Base-by-base conservation (phyloP, 2,888 invertebrate genomes). In the Drosophila histrio region DNA sequence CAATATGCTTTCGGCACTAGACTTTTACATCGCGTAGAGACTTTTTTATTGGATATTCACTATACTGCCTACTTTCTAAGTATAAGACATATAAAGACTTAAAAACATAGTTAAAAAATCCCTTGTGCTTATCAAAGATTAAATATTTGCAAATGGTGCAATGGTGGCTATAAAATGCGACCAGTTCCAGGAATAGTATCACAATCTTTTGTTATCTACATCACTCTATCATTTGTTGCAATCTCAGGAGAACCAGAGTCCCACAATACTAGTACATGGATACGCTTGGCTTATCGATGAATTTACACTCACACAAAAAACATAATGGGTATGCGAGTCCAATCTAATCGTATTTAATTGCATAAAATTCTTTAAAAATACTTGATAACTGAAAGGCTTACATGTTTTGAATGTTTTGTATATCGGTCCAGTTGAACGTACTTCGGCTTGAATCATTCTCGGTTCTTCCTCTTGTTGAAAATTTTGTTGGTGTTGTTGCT, bases 341-440 rank as follows among this genome's bases (percentile, higher is more conserved):
- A 52, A 26, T 52, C 69, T 69, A 17, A 69, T 61, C 69, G 41
- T 1, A 0, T 8, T 22, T 17, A 5, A 17, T n/a, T 24, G n/a
- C 24, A 5, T 3, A 43, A 24, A 13, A 3, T 2, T 6, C 15
- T 7, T 1, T 1, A 4, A 22, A 22, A 22, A 34, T 49, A 22
- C 9, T 6, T 13, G 8, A 15, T 6, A 3, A n/a, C 8, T 15
- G 36, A 9, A 17, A 13, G 5, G 17, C 70, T 69, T 46, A 70
- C 70, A 64, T 47, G 90, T 88, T 63, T 90, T 79, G 17, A 89
- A 77, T 39, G 87, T 88, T 19, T 87, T 86, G 76, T 89, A 89
- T 11, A 78, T 28, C 15, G 24, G 59, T 2, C 3, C 17, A 4
- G 2, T 9, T 9, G 22, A 5, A 1, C 32, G 44, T 15, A 17